Conservation (phyloP, 2,797 vertebrate species). For the Falco naumanni region DNA sequence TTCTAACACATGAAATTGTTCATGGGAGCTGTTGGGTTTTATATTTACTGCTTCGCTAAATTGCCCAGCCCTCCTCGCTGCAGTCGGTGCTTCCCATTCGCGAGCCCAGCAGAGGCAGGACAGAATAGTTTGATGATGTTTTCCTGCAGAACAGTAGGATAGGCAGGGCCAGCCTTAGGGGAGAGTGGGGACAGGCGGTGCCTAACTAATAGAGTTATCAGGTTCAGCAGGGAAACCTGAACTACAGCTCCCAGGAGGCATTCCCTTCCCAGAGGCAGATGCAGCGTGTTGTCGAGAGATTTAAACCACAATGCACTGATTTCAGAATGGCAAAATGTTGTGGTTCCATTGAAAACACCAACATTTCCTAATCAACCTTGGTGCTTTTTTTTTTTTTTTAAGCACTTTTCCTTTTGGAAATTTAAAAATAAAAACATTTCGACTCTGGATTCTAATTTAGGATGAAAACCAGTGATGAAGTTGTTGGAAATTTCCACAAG, state of each 20-base stretch:
- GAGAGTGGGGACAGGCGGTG: neutral
- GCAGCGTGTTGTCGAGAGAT: neutral
- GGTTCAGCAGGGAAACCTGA: neutral
- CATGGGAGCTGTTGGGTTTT: neutral
- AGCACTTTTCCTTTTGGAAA: neutral
- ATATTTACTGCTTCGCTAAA: neutral
- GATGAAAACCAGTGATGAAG: neutral
- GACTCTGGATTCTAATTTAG: neutral
- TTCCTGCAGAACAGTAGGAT: neutral
- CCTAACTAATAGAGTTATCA: neutral
- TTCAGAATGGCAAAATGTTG: neutral
- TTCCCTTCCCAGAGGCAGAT: neutral
- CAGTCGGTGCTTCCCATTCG: neutral
- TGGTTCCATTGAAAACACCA: neutral
- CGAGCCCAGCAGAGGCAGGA: neutral
- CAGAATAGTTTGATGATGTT: neutral
- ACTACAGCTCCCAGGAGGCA: conserved; percentile 18
- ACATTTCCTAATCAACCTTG: neutral
- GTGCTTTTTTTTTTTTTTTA: neutral
- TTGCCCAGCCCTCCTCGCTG: neutral
- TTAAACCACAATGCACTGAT: neutral
- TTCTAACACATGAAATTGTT: neutral
- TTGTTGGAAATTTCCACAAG: conserved; percentile 51
- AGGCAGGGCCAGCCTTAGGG: neutral
- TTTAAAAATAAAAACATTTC: neutral